phyloP scores from a whole-genome alignment of 2,113 vertebrate species.

The Azemiops feae region DNA sequence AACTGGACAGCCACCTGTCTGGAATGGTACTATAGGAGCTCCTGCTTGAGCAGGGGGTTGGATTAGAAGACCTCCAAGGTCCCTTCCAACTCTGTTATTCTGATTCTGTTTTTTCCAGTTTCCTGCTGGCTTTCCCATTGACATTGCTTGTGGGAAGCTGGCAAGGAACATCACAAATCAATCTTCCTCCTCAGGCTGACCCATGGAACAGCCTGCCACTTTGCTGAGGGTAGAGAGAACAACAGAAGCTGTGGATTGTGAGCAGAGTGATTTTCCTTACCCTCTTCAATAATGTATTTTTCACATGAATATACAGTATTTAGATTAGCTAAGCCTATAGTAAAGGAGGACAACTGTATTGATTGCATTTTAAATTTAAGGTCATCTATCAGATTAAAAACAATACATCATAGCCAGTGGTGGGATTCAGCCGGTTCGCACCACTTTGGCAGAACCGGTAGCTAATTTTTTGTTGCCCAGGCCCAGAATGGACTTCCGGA shows the following conservation, averaged over 20 bases:
- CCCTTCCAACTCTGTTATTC: neutral
- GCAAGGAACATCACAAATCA: no score
- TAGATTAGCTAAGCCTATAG: neutral
- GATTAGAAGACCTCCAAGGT: neutral
- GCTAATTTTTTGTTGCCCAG: no score
- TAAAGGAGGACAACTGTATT: neutral
- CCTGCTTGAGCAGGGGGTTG: neutral
- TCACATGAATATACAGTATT: neutral
- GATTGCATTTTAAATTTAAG: neutral
- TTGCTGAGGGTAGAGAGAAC: neutral
- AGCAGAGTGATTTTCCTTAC: neutral
- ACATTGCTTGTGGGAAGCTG: no score
- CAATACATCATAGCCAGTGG: neutral
- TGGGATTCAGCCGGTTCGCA: no score
- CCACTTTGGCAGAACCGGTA: no score
- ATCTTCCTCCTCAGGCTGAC: neutral
- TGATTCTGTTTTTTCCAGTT: neutral
- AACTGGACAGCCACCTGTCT: neutral
- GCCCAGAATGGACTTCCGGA: no score
- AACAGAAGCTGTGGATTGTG: neutral
- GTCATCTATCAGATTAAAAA: neutral
- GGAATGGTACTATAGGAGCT: neutral
- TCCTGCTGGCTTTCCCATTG: neutral
- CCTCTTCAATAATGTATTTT: neutral
- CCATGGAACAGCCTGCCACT: neutral